Evolutionary conservation across 2,113 vertebrate genomes (phyloP).

Genomic region (Cariama cristata): DNA sequence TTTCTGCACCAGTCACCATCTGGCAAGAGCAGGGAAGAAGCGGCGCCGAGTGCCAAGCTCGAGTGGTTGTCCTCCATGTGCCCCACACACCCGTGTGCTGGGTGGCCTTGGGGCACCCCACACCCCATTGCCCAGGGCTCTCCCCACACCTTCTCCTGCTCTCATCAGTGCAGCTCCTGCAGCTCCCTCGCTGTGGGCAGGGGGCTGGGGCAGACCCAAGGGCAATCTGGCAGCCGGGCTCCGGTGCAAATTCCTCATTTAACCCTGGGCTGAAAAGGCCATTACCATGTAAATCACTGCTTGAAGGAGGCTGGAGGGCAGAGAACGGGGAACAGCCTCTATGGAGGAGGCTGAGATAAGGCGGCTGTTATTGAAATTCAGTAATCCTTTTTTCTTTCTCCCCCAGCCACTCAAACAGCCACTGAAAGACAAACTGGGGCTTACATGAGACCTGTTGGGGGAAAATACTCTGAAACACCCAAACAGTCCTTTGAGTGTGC

Average conservation of each 20-base stretch:
- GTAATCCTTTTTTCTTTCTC: not conserved
- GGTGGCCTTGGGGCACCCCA: not conserved
- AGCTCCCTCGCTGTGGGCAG: not conserved
- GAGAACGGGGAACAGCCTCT: not conserved
- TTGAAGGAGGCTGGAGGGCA: not conserved
- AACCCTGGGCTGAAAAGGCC: not conserved
- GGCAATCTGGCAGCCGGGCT: not conserved
- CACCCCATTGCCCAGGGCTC: not conserved
- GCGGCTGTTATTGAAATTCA: not conserved
- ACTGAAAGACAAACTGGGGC: not conserved
- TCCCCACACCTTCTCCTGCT: fast-evolving
- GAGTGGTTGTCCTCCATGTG: not conserved
- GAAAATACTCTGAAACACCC: not conserved
- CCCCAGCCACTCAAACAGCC: not conserved
- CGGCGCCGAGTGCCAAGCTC: not conserved
- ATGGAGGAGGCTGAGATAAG: constrained; percentile 10
- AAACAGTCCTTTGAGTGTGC: not conserved
- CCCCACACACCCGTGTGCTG: fast-evolving
- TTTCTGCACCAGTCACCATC: constrained; percentile 73
- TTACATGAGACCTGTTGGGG: not conserved
- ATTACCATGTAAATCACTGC: constrained; percentile 13
- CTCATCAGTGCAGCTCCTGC: not conserved
- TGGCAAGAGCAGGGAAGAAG: constrained; percentile 45
- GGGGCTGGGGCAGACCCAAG: not conserved
- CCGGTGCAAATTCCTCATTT: not conserved